A percentile compares a stretch with the other conserved stretches of the same genome.
Evolutionary conservation across 2,113 vertebrate species (phyloP).

Genomic region (Triplophysa dalaica): DNA sequence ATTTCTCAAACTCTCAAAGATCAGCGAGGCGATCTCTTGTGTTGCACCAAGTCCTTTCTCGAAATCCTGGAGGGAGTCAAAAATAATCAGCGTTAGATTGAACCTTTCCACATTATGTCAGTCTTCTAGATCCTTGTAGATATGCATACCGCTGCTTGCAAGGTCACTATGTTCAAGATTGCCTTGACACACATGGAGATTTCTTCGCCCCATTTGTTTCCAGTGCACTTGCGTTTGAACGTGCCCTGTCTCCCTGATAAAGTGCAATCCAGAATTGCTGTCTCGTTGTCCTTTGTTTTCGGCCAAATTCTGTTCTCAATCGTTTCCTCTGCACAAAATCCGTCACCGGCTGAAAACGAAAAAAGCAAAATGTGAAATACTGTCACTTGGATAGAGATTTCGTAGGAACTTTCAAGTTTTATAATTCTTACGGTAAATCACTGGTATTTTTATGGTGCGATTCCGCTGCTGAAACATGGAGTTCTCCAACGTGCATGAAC

Average conservation of each 20-base stretch:
- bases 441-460: slow-evolving; percentile 38
- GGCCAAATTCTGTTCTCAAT: slow-evolving; percentile 52
- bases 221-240: slow-evolving; percentile 54
- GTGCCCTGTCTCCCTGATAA: slow-evolving; percentile 35
- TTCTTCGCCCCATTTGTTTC: rapidly evolving
- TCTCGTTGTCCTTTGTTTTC: slow-evolving; percentile 51
- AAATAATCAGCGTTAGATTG: not conserved
- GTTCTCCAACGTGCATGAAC: slow-evolving; percentile 57
- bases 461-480: rapidly evolving
- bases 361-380: not conserved
- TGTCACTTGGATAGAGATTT: not conserved
- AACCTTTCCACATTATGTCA: not conserved
- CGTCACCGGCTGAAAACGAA: slow-evolving; percentile 30
- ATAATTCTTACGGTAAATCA: slow-evolving; percentile 61
- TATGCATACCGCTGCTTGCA: slow-evolving; percentile 56
- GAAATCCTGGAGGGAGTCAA: slow-evolving; percentile 59
- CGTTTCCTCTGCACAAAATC: not conserved
- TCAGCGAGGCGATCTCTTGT: slow-evolving; percentile 14
- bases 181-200: slow-evolving; percentile 51
- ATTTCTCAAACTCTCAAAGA: slow-evolving; percentile 67
- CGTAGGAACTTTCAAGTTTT: not conserved
- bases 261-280: slow-evolving; percentile 53
- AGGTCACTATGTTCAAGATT: slow-evolving; percentile 42
- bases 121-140: not conserved
- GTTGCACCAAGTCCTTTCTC: slow-evolving; percentile 64